Conservation (phyloP, 1,140 invertebrate species). For the Drosophila ercepeae region DNA sequence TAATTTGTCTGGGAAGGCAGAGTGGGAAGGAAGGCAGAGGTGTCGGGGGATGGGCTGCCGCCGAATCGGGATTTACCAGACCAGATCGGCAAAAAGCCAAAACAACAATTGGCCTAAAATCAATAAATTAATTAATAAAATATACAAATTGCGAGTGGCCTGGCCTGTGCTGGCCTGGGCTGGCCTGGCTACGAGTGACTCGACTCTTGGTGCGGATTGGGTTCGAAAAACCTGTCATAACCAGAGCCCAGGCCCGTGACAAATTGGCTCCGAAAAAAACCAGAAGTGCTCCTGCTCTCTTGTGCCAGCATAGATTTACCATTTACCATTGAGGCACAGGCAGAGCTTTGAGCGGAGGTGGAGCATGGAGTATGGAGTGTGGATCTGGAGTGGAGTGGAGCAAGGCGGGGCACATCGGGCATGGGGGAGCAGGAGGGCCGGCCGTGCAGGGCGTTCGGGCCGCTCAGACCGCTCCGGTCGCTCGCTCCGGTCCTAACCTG, state of each 20-base stretch:
- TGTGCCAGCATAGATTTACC: conserved; percentile 38
- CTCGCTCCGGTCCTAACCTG: conserved; percentile 53
- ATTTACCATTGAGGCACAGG: neutral
- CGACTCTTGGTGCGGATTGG: conserved; percentile 28
- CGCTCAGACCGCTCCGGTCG: conserved; percentile 22
- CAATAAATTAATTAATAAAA: conserved; percentile 65
- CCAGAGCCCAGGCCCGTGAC: conserved; percentile 55
- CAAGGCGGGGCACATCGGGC: neutral
- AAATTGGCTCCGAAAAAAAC: conserved; percentile 57
- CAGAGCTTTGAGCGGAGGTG: neutral
- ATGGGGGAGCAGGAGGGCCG: neutral
- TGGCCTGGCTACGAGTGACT: conserved; percentile 26
- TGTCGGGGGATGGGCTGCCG: neutral
- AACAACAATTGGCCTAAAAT: conserved; percentile 53
- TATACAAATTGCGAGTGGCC: conserved; percentile 50
- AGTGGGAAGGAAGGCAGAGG: neutral
- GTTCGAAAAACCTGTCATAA: conserved; percentile 71
- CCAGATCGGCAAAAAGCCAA: conserved; percentile 30
- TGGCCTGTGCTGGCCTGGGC: conserved; percentile 1
- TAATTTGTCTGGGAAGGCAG: neutral
- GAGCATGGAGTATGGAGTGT: neutral
- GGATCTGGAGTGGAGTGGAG: neutral
- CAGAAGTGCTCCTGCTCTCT: conserved; percentile 57
- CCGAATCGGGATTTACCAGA: conserved; percentile 57
- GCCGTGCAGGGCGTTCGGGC: conserved; percentile 21